Percentiles rank a stretch among this genome's conserved stretches.
Conservation (phyloP, 2,113 vertebrate species). For the Phocoena phocoena region DNA sequence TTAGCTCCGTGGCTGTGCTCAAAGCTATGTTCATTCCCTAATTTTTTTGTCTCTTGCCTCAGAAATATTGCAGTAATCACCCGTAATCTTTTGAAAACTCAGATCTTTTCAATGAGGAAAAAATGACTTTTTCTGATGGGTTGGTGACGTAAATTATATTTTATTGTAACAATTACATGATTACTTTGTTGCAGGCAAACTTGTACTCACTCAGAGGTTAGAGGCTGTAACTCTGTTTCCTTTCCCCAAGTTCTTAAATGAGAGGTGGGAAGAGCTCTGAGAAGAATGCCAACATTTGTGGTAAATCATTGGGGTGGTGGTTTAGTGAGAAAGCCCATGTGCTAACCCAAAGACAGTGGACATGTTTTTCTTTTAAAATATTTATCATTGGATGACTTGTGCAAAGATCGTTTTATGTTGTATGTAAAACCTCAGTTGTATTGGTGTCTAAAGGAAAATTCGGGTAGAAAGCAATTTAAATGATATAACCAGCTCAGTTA, state of each 20-base stretch:
- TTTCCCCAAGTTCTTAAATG: background rate
- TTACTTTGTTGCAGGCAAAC: background rate
- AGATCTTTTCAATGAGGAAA: conserved; percentile 43
- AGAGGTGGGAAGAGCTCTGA: background rate
- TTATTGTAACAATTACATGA: conserved; percentile 30
- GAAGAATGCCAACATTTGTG: background rate
- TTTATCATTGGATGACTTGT: background rate
- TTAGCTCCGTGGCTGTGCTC: background rate
- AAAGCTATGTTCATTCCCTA: conserved; percentile 30
- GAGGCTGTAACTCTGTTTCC: background rate
- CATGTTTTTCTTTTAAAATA: background rate
- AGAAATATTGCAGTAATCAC: conserved; percentile 41
- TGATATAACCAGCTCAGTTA: background rate
- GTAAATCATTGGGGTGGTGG: background rate
- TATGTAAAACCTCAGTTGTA: background rate
- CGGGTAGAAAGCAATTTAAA: background rate
- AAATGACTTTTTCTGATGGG: conserved; percentile 28
- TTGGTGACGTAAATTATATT: conserved; percentile 28
- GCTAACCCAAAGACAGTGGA: background rate
- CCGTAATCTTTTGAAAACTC: conserved; percentile 58
- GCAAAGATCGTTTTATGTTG: background rate
- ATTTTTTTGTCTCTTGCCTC: conserved; percentile 17
- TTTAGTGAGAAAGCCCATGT: background rate
- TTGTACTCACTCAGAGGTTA: background rate
- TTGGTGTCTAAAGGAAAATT: background rate